These are phyloP conservation scores for Protobothrops flavoviridis DNA, from an alignment of 2,113 vertebrate genomes.

Conservation along the genomic window DNA sequence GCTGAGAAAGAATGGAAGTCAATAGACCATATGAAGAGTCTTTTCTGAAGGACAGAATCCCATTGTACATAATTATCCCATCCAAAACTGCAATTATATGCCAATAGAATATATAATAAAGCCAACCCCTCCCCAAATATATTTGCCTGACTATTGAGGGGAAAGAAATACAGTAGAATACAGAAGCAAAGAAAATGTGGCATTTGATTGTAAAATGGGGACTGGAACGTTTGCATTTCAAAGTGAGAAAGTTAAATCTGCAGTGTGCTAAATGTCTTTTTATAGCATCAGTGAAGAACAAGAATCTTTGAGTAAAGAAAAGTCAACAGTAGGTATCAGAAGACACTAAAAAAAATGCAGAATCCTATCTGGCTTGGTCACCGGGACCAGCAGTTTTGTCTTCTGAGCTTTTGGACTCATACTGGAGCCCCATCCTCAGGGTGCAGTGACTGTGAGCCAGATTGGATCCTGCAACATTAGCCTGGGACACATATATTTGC, in stretches of 20 bases:
- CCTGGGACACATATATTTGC: no score
- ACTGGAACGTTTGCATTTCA: background rate
- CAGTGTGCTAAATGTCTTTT: no score
- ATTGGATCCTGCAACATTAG: no score
- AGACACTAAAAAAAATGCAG: background rate
- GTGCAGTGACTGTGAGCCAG: no score
- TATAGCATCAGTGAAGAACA: background rate
- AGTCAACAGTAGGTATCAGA: background rate
- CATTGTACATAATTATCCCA: background rate
- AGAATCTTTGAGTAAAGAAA: background rate
- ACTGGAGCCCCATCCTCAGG: no score
- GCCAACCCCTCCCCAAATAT: background rate
- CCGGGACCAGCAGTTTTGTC: no score
- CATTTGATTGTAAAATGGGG: background rate
- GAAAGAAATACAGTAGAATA: background rate
- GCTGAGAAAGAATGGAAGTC: slow-evolving; percentile 9
- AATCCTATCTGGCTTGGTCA: no score
- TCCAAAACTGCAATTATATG: background rate
- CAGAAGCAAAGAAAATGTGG: background rate
- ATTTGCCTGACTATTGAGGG: background rate
- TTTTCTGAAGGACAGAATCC: background rate
- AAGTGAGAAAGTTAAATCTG: background rate
- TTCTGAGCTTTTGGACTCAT: no score
- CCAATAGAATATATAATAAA: background rate
- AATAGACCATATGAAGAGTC: background rate